Evolutionary conservation across 2,113 vertebrate species (phyloP).

Genomic region (Myotis lucifugus): DNA sequence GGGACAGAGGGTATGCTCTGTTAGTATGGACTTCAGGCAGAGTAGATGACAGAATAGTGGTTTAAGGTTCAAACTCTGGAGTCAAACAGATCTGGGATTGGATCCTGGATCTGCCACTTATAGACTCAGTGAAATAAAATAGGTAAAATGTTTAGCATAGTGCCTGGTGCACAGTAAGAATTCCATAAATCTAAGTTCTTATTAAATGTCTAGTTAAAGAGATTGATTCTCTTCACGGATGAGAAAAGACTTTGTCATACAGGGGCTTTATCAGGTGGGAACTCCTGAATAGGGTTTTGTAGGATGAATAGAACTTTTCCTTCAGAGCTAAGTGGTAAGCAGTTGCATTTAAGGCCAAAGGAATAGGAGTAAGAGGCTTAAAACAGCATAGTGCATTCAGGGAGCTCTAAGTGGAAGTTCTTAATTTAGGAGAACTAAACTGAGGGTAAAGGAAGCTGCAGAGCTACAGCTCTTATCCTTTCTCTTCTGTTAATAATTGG

Average conservation of each 20-base stretch:
- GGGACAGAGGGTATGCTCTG: background rate
- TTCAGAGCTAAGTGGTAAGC: background rate
- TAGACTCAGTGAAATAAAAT: background rate
- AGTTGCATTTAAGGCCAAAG: background rate
- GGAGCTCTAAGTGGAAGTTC: slow-evolving; percentile 33
- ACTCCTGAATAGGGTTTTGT: background rate
- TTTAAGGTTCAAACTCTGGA: background rate
- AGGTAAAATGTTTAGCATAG: background rate
- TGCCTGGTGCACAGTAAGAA: background rate
- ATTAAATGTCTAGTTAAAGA: background rate
- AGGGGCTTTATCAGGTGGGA: background rate
- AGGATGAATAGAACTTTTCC: background rate
- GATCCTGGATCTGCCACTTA: background rate
- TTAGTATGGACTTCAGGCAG: background rate
- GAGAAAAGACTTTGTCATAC: background rate
- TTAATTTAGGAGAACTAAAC: slow-evolving; percentile 45
- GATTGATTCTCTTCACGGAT: background rate
- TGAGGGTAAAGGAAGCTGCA: background rate
- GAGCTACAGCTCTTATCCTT: background rate
- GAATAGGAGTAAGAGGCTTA: background rate
- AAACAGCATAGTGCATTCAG: background rate
- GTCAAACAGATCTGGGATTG: background rate
- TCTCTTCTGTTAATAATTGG: background rate
- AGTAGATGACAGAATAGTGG: background rate
- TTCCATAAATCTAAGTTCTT: background rate